Conservation (phyloP, 30 jellyfish, hydroid and myxozoan species). For the Pelagia noctiluca region DNA sequence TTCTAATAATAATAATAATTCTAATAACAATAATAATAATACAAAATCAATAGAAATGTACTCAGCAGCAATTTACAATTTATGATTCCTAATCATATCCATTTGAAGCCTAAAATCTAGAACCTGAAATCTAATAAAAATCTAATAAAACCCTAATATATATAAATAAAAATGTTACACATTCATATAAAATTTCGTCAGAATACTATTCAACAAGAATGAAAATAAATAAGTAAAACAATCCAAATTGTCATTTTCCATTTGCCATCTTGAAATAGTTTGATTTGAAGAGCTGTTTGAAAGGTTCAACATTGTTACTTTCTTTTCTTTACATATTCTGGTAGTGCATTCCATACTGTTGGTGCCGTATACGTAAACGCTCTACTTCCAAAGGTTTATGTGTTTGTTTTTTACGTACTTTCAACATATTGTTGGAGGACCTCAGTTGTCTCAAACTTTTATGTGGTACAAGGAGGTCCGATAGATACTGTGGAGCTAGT, state of each 20-base stretch:
- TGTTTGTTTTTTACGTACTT: slow-evolving; percentile 39
- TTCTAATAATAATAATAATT: too few species aligned
- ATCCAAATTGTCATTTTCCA: slow-evolving; percentile 30
- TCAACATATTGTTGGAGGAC: slow-evolving; percentile 22
- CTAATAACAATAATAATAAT: too few species aligned
- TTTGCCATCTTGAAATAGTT: slow-evolving; percentile 17
- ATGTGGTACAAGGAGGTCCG: background rate
- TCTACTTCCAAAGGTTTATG: slow-evolving; percentile 44
- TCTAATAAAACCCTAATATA: too few species aligned
- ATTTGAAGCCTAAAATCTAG: slow-evolving; percentile 12
- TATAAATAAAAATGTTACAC: slow-evolving; percentile 28
- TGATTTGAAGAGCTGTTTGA: slow-evolving; percentile 40
- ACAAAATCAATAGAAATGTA: too few species aligned
- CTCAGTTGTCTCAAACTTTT: background rate
- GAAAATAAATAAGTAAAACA: background rate
- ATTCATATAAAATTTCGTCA: slow-evolving; percentile 23
- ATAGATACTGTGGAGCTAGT: background rate
- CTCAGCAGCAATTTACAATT: slow-evolving; percentile 32
- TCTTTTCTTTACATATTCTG: slow-evolving; percentile 26
- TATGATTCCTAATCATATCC: background rate
- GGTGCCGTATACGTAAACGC: slow-evolving; percentile 45
- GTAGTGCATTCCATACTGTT: slow-evolving; percentile 39
- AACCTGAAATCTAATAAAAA: slow-evolving; percentile 23
- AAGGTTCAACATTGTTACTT: slow-evolving; percentile 27
- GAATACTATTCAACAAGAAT: background rate